Percentiles rank a stretch among this genome's conserved stretches.
phyloP scores from a whole-genome alignment of 2,113 vertebrate species.

The Acrocephalus kingi region DNA sequence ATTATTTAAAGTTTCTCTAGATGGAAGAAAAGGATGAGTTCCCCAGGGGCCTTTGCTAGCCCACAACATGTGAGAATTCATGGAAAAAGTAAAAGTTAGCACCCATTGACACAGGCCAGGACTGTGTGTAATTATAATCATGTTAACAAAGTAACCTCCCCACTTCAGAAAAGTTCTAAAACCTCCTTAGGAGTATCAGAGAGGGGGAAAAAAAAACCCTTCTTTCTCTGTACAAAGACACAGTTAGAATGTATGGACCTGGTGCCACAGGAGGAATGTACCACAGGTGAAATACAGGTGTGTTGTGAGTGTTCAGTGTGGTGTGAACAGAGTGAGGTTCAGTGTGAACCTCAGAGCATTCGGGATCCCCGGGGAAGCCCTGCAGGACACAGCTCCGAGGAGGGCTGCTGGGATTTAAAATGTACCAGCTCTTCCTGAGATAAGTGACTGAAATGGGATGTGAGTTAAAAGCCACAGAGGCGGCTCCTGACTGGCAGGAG shows the following conservation, averaged over 20 bases:
- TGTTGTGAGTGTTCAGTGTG: rapidly evolving
- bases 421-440: neutral
- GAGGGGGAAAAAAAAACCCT: rapidly evolving
- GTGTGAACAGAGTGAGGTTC: too few relatives aligned
- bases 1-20: neutral
- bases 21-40: neutral
- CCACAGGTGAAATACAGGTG: neutral
- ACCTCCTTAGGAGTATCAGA: neutral
- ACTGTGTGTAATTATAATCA: neutral
- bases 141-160: neutral
- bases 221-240: neutral
- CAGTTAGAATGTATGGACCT: neutral
- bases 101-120: neutral
- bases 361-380: neutral
- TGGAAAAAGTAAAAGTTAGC: neutral
- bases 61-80: rapidly evolving
- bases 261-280: neutral
- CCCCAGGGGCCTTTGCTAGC: neutral
- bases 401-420: neutral
- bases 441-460: neutral
- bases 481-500: neutral
- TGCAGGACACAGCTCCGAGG: neutral
- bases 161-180: neutral
- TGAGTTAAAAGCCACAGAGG: neutral
- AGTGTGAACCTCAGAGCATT: rapidly evolving